These are phyloP conservation scores for Coronaproctus castanopsis DNA, from an alignment of 2,888 invertebrate genomes.

Conservation along the genomic window DNA sequence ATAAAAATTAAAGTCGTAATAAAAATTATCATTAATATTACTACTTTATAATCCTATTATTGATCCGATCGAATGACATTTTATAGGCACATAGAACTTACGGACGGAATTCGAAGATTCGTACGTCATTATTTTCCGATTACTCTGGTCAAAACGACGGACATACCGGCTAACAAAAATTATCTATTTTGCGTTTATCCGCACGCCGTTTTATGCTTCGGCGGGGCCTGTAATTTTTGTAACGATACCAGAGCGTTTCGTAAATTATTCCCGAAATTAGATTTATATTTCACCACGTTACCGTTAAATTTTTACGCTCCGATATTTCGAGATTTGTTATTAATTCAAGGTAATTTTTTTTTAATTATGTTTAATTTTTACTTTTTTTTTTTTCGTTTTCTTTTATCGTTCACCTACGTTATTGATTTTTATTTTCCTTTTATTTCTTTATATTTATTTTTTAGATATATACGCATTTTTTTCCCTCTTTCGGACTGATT, in stretches of 20 bases:
- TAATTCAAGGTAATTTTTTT: slow-evolving; percentile 34
- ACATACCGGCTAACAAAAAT: slow-evolving; percentile 56
- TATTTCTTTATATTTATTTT: too few relatives aligned
- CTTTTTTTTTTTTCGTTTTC: too few relatives aligned
- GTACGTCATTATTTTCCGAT: slow-evolving; percentile 56
- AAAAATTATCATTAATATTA: too few relatives aligned
- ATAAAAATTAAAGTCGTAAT: too few relatives aligned
- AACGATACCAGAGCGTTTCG: slow-evolving; percentile 39
- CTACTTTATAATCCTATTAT: too few relatives aligned
- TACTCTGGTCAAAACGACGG: slow-evolving; percentile 56
- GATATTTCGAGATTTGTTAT: slow-evolving; percentile 43
- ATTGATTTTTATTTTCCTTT: too few relatives aligned
- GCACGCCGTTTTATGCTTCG: slow-evolving; percentile 69
- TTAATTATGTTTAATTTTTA: too few relatives aligned
- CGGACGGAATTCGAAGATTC: slow-evolving; percentile 24
- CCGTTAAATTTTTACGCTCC: slow-evolving; percentile 53
- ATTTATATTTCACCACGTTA: slow-evolving; percentile 40
- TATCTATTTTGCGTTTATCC: slow-evolving; percentile 78
- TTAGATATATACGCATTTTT: too few relatives aligned
- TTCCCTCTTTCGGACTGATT: too few relatives aligned
- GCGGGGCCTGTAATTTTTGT: slow-evolving; percentile 57
- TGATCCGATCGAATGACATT: too few relatives aligned
- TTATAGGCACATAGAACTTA: neutral
- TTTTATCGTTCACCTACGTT: too few relatives aligned
- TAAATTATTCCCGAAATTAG: slow-evolving; percentile 40